Base-by-base conservation (phyloP, 2,113 vertebrate genomes). In the Platichthys flesus region DNA sequence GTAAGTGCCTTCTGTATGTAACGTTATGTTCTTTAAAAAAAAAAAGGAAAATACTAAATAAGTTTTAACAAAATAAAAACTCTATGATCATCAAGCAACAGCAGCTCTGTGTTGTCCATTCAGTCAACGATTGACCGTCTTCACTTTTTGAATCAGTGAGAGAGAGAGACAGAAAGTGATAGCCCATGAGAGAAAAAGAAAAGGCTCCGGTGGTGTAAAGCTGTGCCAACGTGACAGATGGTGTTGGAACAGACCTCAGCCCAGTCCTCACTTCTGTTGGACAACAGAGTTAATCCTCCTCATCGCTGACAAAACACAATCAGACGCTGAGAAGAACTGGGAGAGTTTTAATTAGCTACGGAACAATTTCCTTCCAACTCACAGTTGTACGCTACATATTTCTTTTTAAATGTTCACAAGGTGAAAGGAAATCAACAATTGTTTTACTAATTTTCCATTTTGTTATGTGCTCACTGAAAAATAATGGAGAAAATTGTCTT, bases 1-100 rank as follows among this genome's bases (percentile, higher is more conserved):
- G 95, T 96, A 98, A 99, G 97, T 98, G 97, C 98, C 97, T 99
- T 99, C 95, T 93, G 92, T 94, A 95, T 90, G 95, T 93, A 95
- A 95, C 94, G 40, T 84, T 91, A 94, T 95, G 93, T 95, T 92
- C 93, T 95, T 95, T 84, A 56, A 79, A 87, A 64, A 89, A 89
- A 81, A 71, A 72, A 82, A 88, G 49, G 28, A 85, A 31, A 85
- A 88, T 72, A 71, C 63, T 84, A 58, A 86, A 91, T 84, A 74
- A 40, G 49, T 67, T 90, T 88, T 76, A 90, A 90, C 76, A 79
- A 71, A 90, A 89, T 90, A 83, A 91, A 83, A 57, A 40, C 69
- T 78, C 15, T 88, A 85, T 79, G 67, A 68, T 84, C 59, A 78
- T 83, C 51, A 56, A 49, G 47, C 21, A 40, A 16, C 6, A 15